phyloP scores from a whole-genome alignment of 2,888 invertebrate species.

The Acanthococcus lagerstroemiae region DNA sequence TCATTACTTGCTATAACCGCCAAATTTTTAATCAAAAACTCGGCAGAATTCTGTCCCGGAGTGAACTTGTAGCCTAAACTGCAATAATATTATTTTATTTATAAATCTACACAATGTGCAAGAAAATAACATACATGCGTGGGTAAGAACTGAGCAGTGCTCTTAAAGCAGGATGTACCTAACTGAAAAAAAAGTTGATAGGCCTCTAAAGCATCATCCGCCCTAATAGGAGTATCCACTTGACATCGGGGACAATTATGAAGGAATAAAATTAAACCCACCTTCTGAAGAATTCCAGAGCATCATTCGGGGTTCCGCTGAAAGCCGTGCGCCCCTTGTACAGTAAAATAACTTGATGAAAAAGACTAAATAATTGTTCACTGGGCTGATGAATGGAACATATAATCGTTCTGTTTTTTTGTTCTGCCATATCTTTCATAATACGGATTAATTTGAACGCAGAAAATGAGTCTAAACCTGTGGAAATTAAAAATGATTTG shows the following conservation, averaged over 20 bases:
- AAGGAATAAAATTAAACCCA: no score
- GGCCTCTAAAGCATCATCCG: no score
- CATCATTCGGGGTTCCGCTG: slow-evolving; percentile 59
- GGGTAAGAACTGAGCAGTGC: no score
- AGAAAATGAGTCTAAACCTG: slow-evolving; percentile 69
- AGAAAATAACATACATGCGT: no score
- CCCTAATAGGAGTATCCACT: no score
- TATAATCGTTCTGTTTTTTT: slow-evolving; percentile 30
- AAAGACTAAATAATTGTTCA: slow-evolving; percentile 29
- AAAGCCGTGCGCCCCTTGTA: slow-evolving; percentile 53
- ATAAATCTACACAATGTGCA: no score
- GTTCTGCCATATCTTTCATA: slow-evolving; percentile 57
- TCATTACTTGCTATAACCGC: slow-evolving; percentile 65
- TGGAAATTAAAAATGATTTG: not conserved
- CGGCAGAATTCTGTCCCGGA: slow-evolving; percentile 76
- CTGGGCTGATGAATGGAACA: slow-evolving; percentile 34
- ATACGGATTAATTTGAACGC: slow-evolving; percentile 72
- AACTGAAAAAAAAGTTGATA: no score
- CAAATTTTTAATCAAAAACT: slow-evolving; percentile 74
- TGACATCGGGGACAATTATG: no score
- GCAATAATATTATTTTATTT: no score
- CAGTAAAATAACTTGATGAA: slow-evolving; percentile 30
- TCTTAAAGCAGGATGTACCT: no score
- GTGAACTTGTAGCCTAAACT: slow-evolving; percentile 69
- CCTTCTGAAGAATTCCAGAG: slow-evolving; percentile 60